These are phyloP conservation scores for Neelides folsomi DNA, from an alignment of 2,888 invertebrate species.

Conservation along the genomic window DNA sequence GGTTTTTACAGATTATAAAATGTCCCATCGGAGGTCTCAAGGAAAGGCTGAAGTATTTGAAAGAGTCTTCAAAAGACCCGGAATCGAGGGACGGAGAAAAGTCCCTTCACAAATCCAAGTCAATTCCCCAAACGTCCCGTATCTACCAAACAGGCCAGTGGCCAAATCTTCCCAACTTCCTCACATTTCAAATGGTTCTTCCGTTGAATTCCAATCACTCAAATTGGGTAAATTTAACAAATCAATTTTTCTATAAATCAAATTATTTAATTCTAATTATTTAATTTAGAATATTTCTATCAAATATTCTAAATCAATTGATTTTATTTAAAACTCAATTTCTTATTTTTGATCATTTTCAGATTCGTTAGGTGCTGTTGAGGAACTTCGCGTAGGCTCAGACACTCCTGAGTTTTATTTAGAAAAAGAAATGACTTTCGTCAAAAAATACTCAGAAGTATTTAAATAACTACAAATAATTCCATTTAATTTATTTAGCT, in stretches of 20 bases:
- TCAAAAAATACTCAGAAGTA: constrained; percentile 21
- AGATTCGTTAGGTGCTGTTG: constrained; percentile 26
- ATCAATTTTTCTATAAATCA: background rate
- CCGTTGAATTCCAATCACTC: constrained; percentile 25
- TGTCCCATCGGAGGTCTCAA: too few species aligned
- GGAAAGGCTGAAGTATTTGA: too few species aligned
- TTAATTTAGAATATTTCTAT: background rate
- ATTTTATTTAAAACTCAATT: background rate
- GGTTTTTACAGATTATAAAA: too few species aligned
- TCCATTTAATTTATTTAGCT: too few species aligned
- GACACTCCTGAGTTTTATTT: constrained; percentile 23
- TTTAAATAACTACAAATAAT: too few species aligned
- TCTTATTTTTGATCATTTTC: constrained; percentile 1
- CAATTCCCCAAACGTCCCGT: too few species aligned
- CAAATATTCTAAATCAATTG: background rate
- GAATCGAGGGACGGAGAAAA: too few species aligned
- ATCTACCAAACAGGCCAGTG: background rate
- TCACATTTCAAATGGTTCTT: constrained; percentile 10
- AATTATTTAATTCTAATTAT: background rate
- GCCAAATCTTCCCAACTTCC: background rate
- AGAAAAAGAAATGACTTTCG: constrained; percentile 16
- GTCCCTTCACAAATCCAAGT: too few species aligned
- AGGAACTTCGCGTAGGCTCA: constrained; percentile 23
- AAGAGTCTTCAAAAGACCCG: too few species aligned
- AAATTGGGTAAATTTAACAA: constrained; percentile 18